Evolutionary conservation across 2,888 invertebrate genomes (phyloP).

Genomic region (Phytoseiulus persimilis): DNA sequence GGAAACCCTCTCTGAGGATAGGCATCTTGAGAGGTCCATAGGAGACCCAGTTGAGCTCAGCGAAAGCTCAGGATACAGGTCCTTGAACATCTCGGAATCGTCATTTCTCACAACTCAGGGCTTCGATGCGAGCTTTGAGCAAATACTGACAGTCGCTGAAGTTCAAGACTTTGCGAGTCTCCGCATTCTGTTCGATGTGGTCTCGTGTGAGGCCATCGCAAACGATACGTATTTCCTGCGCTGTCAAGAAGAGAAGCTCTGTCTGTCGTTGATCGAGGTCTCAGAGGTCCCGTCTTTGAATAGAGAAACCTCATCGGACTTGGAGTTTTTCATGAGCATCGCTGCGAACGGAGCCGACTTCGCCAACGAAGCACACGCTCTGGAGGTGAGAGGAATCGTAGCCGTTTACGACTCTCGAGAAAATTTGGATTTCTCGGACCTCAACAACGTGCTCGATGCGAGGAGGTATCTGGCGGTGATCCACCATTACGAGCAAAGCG

Average conservation of each 20-base stretch:
- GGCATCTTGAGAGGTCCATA: not conserved
- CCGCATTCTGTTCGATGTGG: not conserved
- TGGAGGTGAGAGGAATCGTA: not conserved
- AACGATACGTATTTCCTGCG: not conserved
- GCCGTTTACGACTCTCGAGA: not conserved
- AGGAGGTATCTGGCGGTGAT: not conserved
- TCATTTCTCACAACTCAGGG: not conserved
- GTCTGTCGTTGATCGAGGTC: not conserved
- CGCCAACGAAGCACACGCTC: not conserved
- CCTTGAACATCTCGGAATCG: not conserved
- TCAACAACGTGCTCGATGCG: not conserved
- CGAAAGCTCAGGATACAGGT: not conserved
- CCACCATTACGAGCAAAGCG: not conserved
- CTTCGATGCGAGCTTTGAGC: not conserved
- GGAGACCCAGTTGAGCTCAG: not conserved
- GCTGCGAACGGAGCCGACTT: not conserved
- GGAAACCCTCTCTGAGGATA: not conserved
- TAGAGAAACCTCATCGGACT: too few species aligned
- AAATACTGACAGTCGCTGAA: not conserved
- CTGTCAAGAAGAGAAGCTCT: not conserved
- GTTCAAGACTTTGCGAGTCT: not conserved
- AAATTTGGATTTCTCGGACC: not conserved
- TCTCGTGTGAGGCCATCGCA: not conserved
- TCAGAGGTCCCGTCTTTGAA: not conserved
- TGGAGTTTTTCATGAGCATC: not conserved